phyloP scores from a whole-genome alignment of 2,797 vertebrate species.

The Denticeps clupeoides region DNA sequence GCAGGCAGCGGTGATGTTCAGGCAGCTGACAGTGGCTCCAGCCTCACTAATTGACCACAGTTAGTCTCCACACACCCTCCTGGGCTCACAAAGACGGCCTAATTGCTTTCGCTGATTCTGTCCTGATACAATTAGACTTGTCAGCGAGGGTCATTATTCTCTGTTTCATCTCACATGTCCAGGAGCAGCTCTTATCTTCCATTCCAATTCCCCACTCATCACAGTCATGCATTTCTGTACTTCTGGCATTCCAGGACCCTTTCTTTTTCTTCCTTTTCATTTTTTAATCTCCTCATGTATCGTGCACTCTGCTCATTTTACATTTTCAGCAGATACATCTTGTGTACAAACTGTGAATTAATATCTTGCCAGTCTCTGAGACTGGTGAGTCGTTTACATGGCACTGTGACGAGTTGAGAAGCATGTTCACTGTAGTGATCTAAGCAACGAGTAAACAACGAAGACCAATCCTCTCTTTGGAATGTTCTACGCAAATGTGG shows the following conservation, averaged over 20 bases:
- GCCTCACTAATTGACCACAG: slow-evolving; percentile 55
- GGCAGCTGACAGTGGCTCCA: slow-evolving; percentile 36
- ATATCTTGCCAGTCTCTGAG: too few species aligned
- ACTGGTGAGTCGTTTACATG: too few species aligned
- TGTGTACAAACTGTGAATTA: too few species aligned
- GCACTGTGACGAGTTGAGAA: too few species aligned
- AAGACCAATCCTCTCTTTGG: too few species aligned
- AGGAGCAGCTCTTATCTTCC: slow-evolving; percentile 29
- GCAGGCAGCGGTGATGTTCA: slow-evolving; percentile 41
- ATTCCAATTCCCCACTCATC: slow-evolving; percentile 3
- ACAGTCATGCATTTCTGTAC: too few species aligned
- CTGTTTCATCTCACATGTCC: slow-evolving; percentile 42
- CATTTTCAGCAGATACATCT: too few species aligned
- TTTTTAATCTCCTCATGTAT: background rate
- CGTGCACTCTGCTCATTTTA: too few species aligned
- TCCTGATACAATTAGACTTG: slow-evolving; percentile 61
- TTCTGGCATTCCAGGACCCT: slow-evolving; percentile 1
- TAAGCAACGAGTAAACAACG: too few species aligned
- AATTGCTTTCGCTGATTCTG: slow-evolving; percentile 60
- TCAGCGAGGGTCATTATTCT: slow-evolving; percentile 55
- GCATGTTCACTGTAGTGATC: too few species aligned
- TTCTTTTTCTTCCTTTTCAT: background rate
- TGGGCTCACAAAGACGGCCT: slow-evolving; percentile 46
- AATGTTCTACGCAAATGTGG: too few species aligned
- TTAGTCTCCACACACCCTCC: slow-evolving; percentile 48